phyloP scores from a whole-genome alignment of 2,113 vertebrate genomes.

The Malurus cyaneus region DNA sequence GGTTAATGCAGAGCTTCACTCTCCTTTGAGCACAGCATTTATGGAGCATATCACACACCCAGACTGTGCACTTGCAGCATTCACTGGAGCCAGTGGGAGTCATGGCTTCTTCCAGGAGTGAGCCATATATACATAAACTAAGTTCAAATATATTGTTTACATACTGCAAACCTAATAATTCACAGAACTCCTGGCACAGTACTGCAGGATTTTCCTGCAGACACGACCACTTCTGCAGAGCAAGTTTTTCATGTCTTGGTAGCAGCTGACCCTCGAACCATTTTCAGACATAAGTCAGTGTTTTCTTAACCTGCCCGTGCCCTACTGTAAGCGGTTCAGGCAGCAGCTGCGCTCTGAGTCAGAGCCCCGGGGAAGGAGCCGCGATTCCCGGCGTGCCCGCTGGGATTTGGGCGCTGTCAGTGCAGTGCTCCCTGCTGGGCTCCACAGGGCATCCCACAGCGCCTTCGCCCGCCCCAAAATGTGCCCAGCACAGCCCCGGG shows the following conservation, averaged over 20 bases:
- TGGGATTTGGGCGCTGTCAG: background rate
- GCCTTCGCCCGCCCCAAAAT: background rate
- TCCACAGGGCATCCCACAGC: background rate
- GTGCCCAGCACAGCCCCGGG: background rate
- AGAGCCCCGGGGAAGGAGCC: background rate
- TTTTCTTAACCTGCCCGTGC: constrained; percentile 54
- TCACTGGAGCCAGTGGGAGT: background rate
- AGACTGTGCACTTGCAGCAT: background rate
- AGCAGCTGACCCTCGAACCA: constrained; percentile 42
- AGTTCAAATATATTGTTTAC: background rate
- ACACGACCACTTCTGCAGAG: background rate
- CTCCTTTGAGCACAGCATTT: background rate
- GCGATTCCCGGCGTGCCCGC: background rate
- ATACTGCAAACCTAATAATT: background rate
- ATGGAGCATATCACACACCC: background rate
- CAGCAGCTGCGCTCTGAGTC: constrained; percentile 13
- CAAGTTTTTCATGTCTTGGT: background rate
- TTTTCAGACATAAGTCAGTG: constrained; percentile 24
- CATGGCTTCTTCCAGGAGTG: background rate
- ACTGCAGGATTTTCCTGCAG: background rate
- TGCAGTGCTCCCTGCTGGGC: background rate
- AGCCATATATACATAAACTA: background rate
- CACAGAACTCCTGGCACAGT: background rate
- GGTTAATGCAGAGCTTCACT: background rate
- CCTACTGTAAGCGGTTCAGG: background rate